phyloP scores from a whole-genome alignment of 2,797 vertebrate genomes.

The Podargus strigoides region DNA sequence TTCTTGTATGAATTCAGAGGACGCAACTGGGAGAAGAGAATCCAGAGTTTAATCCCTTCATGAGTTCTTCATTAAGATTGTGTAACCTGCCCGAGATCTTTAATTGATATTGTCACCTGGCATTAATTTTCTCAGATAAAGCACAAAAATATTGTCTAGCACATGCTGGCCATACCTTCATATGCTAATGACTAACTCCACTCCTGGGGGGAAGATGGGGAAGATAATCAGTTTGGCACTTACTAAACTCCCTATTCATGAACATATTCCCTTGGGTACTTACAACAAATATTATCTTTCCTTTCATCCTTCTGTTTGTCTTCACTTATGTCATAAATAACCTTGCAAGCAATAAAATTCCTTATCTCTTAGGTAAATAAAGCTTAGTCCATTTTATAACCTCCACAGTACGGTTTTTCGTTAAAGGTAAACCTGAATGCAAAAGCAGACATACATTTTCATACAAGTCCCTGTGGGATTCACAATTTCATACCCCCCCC shows the following conservation, averaged over 20 bases:
- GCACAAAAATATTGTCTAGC: background rate
- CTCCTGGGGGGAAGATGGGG: background rate
- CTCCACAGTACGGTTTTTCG: background rate
- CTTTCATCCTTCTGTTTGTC: slow-evolving; percentile 22
- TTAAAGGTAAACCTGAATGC: background rate
- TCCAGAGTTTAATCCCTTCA: background rate
- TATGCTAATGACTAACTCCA: background rate
- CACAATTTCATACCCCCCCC: background rate
- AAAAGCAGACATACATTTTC: background rate
- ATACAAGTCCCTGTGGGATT: background rate
- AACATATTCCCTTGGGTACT: background rate
- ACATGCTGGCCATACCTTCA: background rate
- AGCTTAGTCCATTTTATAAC: background rate
- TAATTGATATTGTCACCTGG: background rate
- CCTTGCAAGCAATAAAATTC: background rate
- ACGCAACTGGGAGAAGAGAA: background rate
- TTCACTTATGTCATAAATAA: slow-evolving; percentile 18
- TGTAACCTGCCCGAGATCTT: background rate
- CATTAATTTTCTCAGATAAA: background rate
- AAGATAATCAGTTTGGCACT: background rate
- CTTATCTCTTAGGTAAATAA: slow-evolving; percentile 19
- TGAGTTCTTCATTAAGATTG: background rate
- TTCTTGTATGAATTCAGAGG: background rate
- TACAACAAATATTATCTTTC: background rate
- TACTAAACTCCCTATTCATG: background rate